phyloP scores from a whole-genome alignment of 2,797 vertebrate species.

The Merluccius polli region DNA sequence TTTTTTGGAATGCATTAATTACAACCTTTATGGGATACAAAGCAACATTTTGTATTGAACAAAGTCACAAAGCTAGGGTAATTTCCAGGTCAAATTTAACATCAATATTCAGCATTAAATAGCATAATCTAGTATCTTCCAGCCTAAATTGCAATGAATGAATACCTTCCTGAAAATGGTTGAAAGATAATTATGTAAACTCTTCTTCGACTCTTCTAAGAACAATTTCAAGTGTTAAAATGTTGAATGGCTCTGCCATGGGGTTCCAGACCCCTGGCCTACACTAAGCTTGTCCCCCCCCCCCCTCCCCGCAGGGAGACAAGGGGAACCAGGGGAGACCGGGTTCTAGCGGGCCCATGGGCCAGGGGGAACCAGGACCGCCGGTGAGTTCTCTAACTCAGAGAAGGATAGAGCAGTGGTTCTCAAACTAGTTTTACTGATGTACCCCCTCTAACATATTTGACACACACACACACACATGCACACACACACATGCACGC shows the following conservation, averaged over 20 bases:
- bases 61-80: no score
- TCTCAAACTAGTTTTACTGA: no score
- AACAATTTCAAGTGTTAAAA: not conserved
- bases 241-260: not conserved
- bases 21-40: no score
- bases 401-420: no score
- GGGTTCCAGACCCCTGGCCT: not conserved
- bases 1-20: no score
- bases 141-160: not conserved
- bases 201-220: not conserved
- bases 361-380: constrained; percentile 65
- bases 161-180: not conserved
- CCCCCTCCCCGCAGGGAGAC: constrained; percentile 57
- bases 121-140: no score
- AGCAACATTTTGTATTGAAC: no score
- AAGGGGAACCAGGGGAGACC: constrained; percentile 69
- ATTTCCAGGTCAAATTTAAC: no score
- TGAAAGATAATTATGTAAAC: not conserved
- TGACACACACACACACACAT: no score
- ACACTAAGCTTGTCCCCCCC: not conserved
- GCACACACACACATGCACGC: no score
- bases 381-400: constrained; percentile 49
- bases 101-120: no score
- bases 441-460: no score
- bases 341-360: constrained; percentile 63